Conservation (phyloP, 1,140 invertebrate species). For the Sitobion miscanthi region DNA sequence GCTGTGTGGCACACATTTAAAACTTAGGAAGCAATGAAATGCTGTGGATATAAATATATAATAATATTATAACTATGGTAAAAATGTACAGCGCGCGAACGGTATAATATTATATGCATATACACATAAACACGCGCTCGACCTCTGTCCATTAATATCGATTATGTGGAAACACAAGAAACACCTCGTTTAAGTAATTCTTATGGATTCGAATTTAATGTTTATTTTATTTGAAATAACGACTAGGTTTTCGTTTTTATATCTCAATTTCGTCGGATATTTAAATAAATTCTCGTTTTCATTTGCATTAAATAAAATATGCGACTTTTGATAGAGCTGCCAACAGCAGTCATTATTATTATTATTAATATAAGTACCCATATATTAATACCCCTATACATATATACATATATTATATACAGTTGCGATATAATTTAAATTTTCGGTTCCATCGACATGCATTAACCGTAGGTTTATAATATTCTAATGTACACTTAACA, state of each 20-base stretch:
- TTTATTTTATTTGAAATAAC: conserved; percentile 13
- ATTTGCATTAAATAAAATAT: conserved; percentile 21
- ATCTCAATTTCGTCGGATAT: conserved; percentile 4
- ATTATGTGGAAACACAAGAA: conserved; percentile 21
- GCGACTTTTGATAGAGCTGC: conserved; percentile 18
- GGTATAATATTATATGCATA: not conserved
- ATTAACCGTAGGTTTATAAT: not conserved
- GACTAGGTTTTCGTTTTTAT: not conserved
- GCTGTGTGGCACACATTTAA: conserved; percentile 2
- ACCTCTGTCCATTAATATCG: conserved; percentile 27
- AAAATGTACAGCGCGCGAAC: not conserved
- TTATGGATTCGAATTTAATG: not conserved
- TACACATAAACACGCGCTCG: not conserved
- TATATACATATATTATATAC: not conserved
- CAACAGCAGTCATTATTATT: not conserved
- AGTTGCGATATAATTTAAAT: not conserved
- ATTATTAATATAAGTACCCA: not conserved
- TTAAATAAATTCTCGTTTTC: conserved; percentile 28
- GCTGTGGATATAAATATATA: not conserved
- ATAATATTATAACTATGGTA: not conserved
- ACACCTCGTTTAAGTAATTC: conserved; percentile 23
- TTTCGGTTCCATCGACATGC: not conserved
- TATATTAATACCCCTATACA: not conserved
- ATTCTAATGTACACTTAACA: not conserved
- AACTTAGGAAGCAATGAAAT: conserved; percentile 10